Evolutionary conservation across 2,113 vertebrate genomes (phyloP).

Genomic region (Bufo bufo): DNA sequence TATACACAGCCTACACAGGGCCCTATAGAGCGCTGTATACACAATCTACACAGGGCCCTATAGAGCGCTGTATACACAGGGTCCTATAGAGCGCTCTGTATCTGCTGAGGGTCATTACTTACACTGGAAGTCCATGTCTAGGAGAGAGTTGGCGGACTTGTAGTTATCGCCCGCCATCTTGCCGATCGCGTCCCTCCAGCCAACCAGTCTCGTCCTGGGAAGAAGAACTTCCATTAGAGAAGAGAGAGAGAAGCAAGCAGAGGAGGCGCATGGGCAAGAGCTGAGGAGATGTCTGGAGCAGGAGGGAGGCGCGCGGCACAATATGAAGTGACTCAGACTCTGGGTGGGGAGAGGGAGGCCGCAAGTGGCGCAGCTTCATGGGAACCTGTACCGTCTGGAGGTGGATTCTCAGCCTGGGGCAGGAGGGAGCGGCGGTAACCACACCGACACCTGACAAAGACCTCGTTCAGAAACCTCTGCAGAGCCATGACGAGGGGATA

Average conservation of each 20-base stretch:
- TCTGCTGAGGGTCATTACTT: conserved; percentile 46
- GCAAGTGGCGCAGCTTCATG: neutral
- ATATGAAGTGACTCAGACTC: neutral
- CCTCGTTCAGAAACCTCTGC: neutral
- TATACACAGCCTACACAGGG: no score
- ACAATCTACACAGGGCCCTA: neutral
- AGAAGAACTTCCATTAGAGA: conserved; percentile 9
- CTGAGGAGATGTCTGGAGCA: neutral
- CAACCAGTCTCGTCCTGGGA: neutral
- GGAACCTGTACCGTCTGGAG: neutral
- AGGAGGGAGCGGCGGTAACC: neutral
- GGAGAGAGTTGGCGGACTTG: conserved; percentile 56
- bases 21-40: no score
- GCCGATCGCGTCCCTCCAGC: conserved; percentile 41
- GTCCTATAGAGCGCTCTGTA: neutral
- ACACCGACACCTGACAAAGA: neutral
- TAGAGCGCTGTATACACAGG: neutral
- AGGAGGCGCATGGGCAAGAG: neutral
- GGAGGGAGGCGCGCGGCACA: neutral
- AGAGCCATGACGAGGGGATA: no score
- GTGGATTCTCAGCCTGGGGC: neutral
- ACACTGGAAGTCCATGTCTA: conserved; percentile 72
- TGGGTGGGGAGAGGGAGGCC: conserved; percentile 5
- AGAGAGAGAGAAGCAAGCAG: neutral
- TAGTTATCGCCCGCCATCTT: conserved; percentile 71